Base-by-base conservation (phyloP, 2,113 vertebrate genomes). In the Psammodynastes pulverulentus region DNA sequence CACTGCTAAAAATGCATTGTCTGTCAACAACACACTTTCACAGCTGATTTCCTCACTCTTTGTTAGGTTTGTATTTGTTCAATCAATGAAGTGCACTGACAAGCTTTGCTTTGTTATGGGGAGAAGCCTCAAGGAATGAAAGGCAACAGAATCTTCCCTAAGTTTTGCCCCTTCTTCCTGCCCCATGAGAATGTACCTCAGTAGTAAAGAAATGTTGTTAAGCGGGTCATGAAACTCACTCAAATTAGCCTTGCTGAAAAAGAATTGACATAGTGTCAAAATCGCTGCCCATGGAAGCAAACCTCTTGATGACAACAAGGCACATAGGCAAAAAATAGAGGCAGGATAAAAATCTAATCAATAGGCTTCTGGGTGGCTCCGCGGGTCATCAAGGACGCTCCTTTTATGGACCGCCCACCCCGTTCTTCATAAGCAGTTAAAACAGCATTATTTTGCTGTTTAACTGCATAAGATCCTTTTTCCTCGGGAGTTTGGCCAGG, bases 1-100 rank as follows among this genome's bases (percentile, higher is more conserved):
- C 95, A 92, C 93, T 89, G 92, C 94, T 97, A 93, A 96, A 96
- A 97, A 95, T 93, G 89, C 93, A 94, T 84, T 96, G 93, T 96
- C 94, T 96, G 89, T 95, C 95, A 97, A 84, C 43, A 92, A 90
- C 72, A 92, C 86, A 94, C 91, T 93, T 96, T 94, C 95, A 93
- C 94, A 97, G 95, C 92, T 94, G 85, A 86, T 89, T 95, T 93
- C 86, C 95, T 96, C 92, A 39, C 67, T 91, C 85, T 90, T 58
- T 91, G 90, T 91, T 95, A 93, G 84, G 51, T 94, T 95, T 95
- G 45, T 91, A 93, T 95, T 94, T 96, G 93, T 89, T 95, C 95
- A 92, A 90, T 94, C 58, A 91, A 95, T 94, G 93, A 94, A 96
- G 91, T 89, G 39, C 94, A 4, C 45, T 87, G 21, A 67, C 23